Evolutionary conservation across 2,888 invertebrate genomes (phyloP), one percentile per base, ranked within the genome.

Genomic region (Stenurella melanura): DNA sequence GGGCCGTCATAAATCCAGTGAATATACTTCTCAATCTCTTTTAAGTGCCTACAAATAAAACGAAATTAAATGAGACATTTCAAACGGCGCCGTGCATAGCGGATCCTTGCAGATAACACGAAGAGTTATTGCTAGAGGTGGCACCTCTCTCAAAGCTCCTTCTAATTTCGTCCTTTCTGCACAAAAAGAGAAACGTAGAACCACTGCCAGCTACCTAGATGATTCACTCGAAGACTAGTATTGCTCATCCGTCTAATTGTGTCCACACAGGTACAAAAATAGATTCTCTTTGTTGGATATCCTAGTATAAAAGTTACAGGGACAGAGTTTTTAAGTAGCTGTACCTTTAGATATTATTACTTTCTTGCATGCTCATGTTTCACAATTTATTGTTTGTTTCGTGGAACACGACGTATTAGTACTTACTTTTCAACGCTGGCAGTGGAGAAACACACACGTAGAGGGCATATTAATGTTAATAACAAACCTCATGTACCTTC

Each of bases 181-280:
- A 63, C 34, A 63, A 63, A 63, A 63, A 34, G 63, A 66, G 26
- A 67, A 66, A 73, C 57, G 19, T 26, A 75, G 70, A 56, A 58
- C 19, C 17, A 58, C 63, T 38, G 60, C 68, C 18, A 66, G 72
- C 64, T 63, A 66, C 68, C 74, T 67, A 56, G 42, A 77, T 79
- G 79, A 81, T 78, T 81, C 81, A 81, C 74, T 21, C 69, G 75
- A 78, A 77, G 76, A 78, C 68, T 68, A 54, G 50, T 63, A 75
- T 82, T 82, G 78, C 79, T 82, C 82, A 82, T 74, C 67, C 70
- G 70, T 64, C 73, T 80, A 80, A 77, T 78, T 77, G 61, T 70
- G 67, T 50, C 11, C 26, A 63, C 34, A 34, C 75, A 75, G 74
- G 71, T 79, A 77, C 71, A 54, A 73, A 81, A 82, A 81, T 81